These are phyloP conservation scores for Mionectes olivaceus DNA, from an alignment of 2,797 vertebrate genomes.

Conservation along the genomic window DNA sequence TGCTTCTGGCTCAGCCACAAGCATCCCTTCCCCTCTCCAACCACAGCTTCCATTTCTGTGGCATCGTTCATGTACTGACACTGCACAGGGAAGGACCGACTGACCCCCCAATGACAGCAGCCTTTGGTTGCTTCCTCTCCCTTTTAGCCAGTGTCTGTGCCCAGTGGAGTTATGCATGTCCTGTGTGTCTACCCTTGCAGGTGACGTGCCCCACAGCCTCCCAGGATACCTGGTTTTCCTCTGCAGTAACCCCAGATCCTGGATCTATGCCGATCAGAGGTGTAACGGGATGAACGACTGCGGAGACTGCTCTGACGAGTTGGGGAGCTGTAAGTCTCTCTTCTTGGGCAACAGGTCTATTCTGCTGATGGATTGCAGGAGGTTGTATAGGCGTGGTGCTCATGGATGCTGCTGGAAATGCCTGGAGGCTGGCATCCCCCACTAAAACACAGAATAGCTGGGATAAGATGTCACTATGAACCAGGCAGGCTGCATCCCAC, in stretches of 20 bases:
- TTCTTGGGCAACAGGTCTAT: background rate
- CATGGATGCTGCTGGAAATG: background rate
- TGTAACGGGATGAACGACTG: conserved; percentile 80
- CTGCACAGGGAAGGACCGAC: rapidly evolving
- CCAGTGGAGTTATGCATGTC: background rate
- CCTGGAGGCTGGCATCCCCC: background rate
- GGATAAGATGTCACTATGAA: rapidly evolving
- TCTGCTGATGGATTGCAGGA: background rate
- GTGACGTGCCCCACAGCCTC: conserved; percentile 73
- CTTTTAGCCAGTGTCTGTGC: rapidly evolving
- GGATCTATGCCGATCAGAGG: conserved; percentile 80
- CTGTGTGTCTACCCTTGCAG: conserved; percentile 29
- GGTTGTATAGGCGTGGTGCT: background rate
- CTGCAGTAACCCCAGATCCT: conserved; percentile 70
- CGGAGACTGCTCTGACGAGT: conserved; percentile 81
- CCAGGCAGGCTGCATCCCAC: rapidly evolving
- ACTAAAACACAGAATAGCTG: background rate
- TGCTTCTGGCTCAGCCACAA: background rate
- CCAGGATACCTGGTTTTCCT: conserved; percentile 74
- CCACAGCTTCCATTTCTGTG: background rate
- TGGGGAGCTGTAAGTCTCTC: conserved; percentile 70
- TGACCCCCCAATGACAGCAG: background rate
- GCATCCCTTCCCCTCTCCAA: background rate
- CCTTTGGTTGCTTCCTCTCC: background rate
- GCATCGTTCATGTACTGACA: rapidly evolving